A percentile compares a stretch with the other conserved stretches of the same genome.
These are phyloP conservation scores for Amphiprion ocellaris DNA, from an alignment of 2,113 vertebrate genomes.

Conservation along the genomic window DNA sequence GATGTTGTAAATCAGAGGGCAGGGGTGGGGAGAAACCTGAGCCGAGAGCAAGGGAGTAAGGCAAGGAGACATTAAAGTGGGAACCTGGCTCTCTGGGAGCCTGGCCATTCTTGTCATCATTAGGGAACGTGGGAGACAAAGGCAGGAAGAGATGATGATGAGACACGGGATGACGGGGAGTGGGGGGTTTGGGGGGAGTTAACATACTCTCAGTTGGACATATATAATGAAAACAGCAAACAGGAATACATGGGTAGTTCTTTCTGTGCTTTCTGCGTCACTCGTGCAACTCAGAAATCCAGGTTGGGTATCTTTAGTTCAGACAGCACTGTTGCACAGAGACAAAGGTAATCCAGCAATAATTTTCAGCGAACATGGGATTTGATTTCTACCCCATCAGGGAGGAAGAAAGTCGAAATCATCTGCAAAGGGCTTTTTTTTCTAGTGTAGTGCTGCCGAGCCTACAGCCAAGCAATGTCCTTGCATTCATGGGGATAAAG, in stretches of 20 bases:
- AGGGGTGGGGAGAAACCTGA: slow-evolving; percentile 66
- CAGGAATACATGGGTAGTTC: slow-evolving; percentile 2
- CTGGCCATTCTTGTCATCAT: slow-evolving; percentile 60
- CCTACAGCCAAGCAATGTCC: slow-evolving; percentile 64
- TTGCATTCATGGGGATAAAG: slow-evolving; percentile 70
- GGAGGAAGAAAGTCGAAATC: slow-evolving; percentile 61
- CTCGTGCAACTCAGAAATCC: slow-evolving; percentile 49
- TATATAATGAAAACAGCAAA: slow-evolving; percentile 36
- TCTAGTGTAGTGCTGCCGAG: slow-evolving; percentile 33
- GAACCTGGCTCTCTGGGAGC: slow-evolving; percentile 50
- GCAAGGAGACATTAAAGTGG: slow-evolving; percentile 74
- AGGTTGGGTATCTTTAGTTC: slow-evolving; percentile 31
- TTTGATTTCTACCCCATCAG: slow-evolving; percentile 66
- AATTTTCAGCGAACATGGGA: slow-evolving; percentile 71
- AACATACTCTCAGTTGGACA: not conserved
- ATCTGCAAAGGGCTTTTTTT: slow-evolving; percentile 42
- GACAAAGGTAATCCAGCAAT: slow-evolving; percentile 74
- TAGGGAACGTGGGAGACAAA: slow-evolving; percentile 67
- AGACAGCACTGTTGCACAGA: slow-evolving; percentile 52
- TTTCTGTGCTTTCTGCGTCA: slow-evolving; percentile 3
- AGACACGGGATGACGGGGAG: not conserved
- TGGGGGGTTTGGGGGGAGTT: not conserved
- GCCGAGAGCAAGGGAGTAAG: slow-evolving; percentile 60
- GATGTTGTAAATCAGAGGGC: slow-evolving; percentile 81
- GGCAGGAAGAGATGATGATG: slow-evolving; percentile 49